These are phyloP conservation scores for Brachionus calyciflorus DNA, from an alignment of 1,140 invertebrate genomes.

Conservation along the genomic window DNA sequence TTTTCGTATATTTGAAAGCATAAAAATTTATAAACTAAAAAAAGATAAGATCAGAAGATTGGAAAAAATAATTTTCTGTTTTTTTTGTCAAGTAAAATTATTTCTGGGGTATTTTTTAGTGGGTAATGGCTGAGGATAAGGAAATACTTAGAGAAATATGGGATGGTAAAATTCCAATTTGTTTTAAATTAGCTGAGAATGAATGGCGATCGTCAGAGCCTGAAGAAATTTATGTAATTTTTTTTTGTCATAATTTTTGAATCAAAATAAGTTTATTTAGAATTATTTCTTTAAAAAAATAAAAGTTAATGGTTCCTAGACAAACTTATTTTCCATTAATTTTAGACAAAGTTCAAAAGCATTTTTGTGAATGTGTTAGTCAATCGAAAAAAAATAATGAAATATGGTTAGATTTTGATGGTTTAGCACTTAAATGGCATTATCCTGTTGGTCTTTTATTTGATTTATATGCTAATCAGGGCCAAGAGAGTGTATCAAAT, in stretches of 20 bases:
- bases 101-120: too few relatives aligned
- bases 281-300: slow-evolving; percentile 47
- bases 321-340: slow-evolving; percentile 92
- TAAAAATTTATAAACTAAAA: neutral
- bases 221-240: slow-evolving; percentile 44
- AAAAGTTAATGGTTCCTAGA: slow-evolving; percentile 81
- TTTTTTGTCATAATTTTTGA: neutral
- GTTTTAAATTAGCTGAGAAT: slow-evolving; percentile 79
- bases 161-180: slow-evolving; percentile 87
- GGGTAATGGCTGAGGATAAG: slow-evolving; percentile 85
- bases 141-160: slow-evolving; percentile 89
- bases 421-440: slow-evolving; percentile 87
- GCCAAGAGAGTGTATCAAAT: slow-evolving; percentile 58
- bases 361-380: slow-evolving; percentile 78
- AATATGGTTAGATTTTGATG: slow-evolving; percentile 93
- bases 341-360: slow-evolving; percentile 88
- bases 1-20: neutral
- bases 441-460: slow-evolving; percentile 91
- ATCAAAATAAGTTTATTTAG: neutral
- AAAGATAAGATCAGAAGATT: neutral
- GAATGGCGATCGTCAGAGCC: slow-evolving; percentile 62
- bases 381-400: slow-evolving; percentile 69
- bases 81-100: too few relatives aligned
- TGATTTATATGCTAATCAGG: slow-evolving; percentile 73
- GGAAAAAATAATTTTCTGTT: too few relatives aligned